Conservation (phyloP, 2,113 vertebrate genomes). For the Leucoraja erinaceus region DNA sequence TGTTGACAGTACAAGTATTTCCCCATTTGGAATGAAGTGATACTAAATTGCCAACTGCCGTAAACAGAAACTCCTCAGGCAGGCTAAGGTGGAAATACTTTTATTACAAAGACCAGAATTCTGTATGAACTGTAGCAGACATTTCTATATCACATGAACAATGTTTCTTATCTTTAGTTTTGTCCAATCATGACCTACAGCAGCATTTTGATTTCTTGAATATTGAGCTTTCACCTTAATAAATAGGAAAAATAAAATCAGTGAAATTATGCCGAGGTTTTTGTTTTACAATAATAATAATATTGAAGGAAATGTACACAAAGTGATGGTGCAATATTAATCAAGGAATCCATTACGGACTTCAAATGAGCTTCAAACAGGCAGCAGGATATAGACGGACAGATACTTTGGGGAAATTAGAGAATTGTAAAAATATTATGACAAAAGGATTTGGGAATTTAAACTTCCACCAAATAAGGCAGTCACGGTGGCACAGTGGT, state of each 20-base stretch:
- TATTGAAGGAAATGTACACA: no score
- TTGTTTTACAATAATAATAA: no score
- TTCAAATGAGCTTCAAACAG: no score
- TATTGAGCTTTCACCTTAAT: not conserved
- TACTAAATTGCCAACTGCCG: not conserved
- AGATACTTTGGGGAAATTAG: no score
- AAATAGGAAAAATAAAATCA: not conserved
- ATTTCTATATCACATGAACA: not conserved
- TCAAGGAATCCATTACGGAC: no score
- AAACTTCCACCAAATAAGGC: no score
- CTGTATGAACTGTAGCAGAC: not conserved
- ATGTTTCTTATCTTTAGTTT: not conserved
- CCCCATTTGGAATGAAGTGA: not conserved
- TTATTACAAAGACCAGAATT: not conserved
- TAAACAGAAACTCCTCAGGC: not conserved
- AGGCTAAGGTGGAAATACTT: not conserved
- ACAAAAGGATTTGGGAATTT: no score
- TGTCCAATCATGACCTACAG: not conserved
- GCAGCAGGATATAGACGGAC: no score
- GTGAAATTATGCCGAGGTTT: no score
- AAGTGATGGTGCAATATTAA: no score
- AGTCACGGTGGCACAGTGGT: no score
- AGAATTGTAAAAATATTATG: no score
- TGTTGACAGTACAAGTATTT: not conserved
- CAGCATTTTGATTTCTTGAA: not conserved